These are phyloP conservation scores for Pedionomus torquatus DNA, from an alignment of 2,113 vertebrate genomes.

Conservation along the genomic window DNA sequence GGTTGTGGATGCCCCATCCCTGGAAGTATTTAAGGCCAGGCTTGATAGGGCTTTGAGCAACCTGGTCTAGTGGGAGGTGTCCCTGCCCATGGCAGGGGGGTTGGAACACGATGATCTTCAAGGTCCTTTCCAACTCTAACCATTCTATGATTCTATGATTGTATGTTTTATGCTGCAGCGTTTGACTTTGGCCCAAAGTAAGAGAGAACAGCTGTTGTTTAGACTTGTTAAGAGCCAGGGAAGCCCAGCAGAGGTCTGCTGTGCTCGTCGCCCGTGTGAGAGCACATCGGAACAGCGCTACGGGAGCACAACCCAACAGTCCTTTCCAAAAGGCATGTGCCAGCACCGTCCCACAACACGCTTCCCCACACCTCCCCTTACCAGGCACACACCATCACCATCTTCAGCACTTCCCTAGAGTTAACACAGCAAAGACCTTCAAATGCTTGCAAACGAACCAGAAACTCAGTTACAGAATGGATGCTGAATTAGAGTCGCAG, in stretches of 20 bases:
- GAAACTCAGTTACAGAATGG: not conserved
- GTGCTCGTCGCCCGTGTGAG: not conserved
- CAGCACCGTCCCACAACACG: not conserved
- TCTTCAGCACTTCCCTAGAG: not conserved
- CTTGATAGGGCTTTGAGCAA: too few species aligned
- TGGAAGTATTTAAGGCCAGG: too few species aligned
- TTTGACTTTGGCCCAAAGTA: conserved; percentile 51
- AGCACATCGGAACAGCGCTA: not conserved
- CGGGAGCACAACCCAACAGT: not conserved
- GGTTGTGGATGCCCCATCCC: too few species aligned
- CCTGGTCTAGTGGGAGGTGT: too few species aligned
- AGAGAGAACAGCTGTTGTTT: conserved; percentile 49
- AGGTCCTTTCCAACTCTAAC: too few species aligned
- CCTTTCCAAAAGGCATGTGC: not conserved
- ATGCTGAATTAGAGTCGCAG: not conserved
- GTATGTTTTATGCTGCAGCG: conserved; percentile 35
- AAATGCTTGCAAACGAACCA: not conserved
- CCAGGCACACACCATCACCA: not conserved
- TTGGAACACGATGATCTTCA: too few species aligned
- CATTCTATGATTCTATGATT: too few species aligned
- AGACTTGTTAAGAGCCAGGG: conserved; percentile 54
- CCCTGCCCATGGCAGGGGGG: too few species aligned
- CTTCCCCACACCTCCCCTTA: not conserved
- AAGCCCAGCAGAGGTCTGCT: conserved; percentile 49
- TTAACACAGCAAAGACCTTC: not conserved